Percentiles rank a stretch among this genome's conserved stretches.
phyloP scores from a whole-genome alignment of 2,888 invertebrate genomes.

The Mylabris sibirica region DNA sequence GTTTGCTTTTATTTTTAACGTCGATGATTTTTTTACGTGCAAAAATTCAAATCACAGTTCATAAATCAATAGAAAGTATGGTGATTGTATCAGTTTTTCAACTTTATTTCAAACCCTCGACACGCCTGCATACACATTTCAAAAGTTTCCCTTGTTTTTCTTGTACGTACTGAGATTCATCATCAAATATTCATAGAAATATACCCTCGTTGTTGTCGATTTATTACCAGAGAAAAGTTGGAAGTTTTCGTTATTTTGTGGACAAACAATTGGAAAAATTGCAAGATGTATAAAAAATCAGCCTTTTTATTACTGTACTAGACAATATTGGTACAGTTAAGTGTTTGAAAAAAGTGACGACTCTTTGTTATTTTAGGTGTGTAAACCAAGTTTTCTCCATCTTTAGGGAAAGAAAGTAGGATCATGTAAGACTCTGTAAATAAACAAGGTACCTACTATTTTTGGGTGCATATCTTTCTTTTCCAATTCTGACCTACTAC shows the following conservation, averaged over 20 bases:
- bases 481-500: too few relatives aligned
- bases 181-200: conserved; percentile 23
- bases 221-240: not conserved
- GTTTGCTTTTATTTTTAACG: not conserved
- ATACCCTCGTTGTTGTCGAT: not conserved
- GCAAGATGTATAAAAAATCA: too few relatives aligned
- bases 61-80: conserved; percentile 28
- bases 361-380: too few relatives aligned
- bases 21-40: not conserved
- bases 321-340: too few relatives aligned
- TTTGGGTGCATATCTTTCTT: too few relatives aligned
- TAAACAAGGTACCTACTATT: too few relatives aligned
- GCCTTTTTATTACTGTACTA: too few relatives aligned
- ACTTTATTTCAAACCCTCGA: conserved; percentile 18
- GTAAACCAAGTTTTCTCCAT: too few relatives aligned
- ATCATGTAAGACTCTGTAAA: too few relatives aligned
- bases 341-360: too few relatives aligned
- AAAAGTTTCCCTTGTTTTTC: not conserved
- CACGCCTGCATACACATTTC: too few relatives aligned
- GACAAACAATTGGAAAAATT: not conserved
- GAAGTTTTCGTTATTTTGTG: not conserved
- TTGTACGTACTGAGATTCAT: conserved; percentile 3
- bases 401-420: too few relatives aligned
- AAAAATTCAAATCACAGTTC: conserved; percentile 18
- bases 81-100: conserved; percentile 31